A percentile compares a stretch with the other conserved stretches of the same genome.
phyloP scores from a whole-genome alignment of 2,888 invertebrate species.

The Epistrophella euchroma region DNA sequence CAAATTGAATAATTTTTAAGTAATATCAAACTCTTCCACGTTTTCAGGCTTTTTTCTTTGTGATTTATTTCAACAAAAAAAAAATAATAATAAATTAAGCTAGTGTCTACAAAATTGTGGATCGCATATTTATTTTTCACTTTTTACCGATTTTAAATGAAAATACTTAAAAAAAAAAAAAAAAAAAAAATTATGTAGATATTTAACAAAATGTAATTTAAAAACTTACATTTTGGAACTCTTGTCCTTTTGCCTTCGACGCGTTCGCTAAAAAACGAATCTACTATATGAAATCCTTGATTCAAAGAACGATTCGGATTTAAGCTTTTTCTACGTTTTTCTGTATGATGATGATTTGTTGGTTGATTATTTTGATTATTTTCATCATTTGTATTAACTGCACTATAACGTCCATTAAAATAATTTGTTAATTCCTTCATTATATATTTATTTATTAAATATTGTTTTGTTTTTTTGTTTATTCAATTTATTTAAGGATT shows the following conservation, averaged over 20 bases:
- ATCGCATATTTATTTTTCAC: not conserved
- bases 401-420: slow-evolving; percentile 86
- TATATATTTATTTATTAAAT: slow-evolving; percentile 65
- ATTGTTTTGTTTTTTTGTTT: slow-evolving; percentile 23
- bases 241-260: slow-evolving; percentile 81
- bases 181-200: not conserved
- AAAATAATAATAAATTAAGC: no score
- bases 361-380: slow-evolving; percentile 4
- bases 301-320: slow-evolving; percentile 83
- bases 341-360: slow-evolving; percentile 45
- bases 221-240: slow-evolving; percentile 84
- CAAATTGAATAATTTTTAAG: no score
- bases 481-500: slow-evolving; percentile 38
- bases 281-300: slow-evolving; percentile 83
- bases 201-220: not conserved
- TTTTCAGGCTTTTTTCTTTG: no score
- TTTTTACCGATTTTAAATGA: not conserved
- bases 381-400: slow-evolving; percentile 83
- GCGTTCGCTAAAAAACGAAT: slow-evolving; percentile 84
- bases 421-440: slow-evolving; percentile 88
- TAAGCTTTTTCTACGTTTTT: slow-evolving; percentile 80
- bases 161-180: not conserved
- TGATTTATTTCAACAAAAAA: no score
- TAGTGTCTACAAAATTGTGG: not conserved
- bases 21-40: no score